phyloP scores from a whole-genome alignment of 2,113 vertebrate genomes.

The Tupaia tana region DNA sequence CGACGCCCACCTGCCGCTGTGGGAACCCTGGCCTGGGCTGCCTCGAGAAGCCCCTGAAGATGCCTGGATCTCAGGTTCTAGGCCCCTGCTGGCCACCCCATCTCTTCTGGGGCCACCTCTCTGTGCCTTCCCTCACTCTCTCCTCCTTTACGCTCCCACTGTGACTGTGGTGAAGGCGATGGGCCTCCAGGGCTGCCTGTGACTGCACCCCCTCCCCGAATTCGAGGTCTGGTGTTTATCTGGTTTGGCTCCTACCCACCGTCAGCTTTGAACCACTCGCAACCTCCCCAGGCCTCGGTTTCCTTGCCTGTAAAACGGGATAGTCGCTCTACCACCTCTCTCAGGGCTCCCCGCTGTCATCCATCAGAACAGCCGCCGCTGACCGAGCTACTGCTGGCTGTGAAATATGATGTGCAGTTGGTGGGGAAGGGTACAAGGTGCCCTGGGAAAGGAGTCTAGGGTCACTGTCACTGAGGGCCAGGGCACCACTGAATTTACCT shows the following conservation, averaged over 20 bases:
- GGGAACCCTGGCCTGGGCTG: slow-evolving; percentile 56
- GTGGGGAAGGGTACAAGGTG: not conserved
- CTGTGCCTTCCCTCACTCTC: not conserved
- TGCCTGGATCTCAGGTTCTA: not conserved
- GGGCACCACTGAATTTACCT: not conserved
- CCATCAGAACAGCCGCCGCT: not conserved
- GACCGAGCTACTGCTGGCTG: not conserved
- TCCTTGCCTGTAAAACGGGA: not conserved
- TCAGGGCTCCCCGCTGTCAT: not conserved
- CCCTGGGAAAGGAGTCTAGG: not conserved
- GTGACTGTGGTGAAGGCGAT: not conserved
- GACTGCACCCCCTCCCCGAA: accelerated
- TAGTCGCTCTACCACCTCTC: not conserved
- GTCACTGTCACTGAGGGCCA: not conserved
- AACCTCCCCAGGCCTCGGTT: not conserved
- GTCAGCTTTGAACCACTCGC: not conserved
- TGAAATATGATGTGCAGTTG: not conserved
- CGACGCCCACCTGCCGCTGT: slow-evolving; percentile 68
- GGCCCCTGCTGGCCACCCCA: not conserved
- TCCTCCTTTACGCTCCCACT: not conserved
- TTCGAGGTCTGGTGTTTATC: not conserved
- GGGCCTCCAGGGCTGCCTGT: not conserved
- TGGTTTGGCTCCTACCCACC: not conserved
- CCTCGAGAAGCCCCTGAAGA: not conserved
- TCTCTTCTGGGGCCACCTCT: not conserved